Evolutionary conservation across 2,888 invertebrate species (phyloP).

Genomic region (Cantharis rufa): DNA sequence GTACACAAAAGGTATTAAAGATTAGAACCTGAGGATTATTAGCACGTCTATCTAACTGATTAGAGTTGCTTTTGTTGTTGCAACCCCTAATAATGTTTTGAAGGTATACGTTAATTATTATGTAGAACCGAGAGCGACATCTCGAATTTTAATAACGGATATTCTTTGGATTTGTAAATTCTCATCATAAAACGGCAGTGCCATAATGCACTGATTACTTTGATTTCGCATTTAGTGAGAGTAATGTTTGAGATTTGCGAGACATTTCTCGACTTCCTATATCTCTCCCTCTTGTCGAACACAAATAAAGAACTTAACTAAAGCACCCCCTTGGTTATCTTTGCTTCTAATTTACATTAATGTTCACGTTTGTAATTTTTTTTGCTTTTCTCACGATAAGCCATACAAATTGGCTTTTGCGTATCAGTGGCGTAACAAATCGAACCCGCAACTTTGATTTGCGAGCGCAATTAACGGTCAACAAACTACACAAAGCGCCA

Average conservation of each 20-base stretch:
- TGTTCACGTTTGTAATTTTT: constrained; percentile 13
- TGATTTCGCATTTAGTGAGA: constrained; percentile 26
- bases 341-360: constrained; percentile 21
- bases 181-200: constrained; percentile 4
- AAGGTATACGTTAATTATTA: not conserved
- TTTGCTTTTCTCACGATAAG: constrained; percentile 7
- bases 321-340: constrained; percentile 23
- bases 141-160: not conserved
- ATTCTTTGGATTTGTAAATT: not conserved
- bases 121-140: not conserved
- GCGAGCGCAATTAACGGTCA: not conserved
- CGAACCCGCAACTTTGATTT: not conserved
- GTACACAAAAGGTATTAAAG: not conserved
- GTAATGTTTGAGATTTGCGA: constrained; percentile 21
- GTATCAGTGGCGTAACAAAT: not conserved
- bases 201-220: constrained; percentile 20
- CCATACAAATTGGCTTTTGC: constrained; percentile 7
- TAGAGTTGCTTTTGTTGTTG: not conserved
- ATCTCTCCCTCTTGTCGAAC: constrained; percentile 20
- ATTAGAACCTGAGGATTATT: constrained; percentile 2
- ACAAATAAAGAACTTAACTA: constrained; percentile 23
- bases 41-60: constrained; percentile 1
- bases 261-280: constrained; percentile 17
- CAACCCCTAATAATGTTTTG: not conserved
- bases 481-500: not conserved